phyloP scores from a whole-genome alignment of 2,797 vertebrate species.

The Gymnopithys bicolor region DNA sequence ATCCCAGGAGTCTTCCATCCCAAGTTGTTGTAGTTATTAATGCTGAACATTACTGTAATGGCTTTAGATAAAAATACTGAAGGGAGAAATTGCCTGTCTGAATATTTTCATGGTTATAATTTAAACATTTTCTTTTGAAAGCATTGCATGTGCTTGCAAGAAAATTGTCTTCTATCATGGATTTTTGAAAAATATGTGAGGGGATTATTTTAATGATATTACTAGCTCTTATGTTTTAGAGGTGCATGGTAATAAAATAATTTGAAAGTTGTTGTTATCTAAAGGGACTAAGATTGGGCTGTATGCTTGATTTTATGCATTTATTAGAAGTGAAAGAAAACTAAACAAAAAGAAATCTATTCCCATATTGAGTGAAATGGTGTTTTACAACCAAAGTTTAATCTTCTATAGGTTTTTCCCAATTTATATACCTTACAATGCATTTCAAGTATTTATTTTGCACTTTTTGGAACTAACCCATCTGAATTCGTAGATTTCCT shows the following conservation, averaged over 20 bases:
- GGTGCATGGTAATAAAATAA: not conserved
- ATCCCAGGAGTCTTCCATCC: not conserved
- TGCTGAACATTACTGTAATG: not conserved
- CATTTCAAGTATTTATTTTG: not conserved
- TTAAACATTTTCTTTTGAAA: not conserved
- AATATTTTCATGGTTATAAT: not conserved
- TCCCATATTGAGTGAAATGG: not conserved
- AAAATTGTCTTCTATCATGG: not conserved
- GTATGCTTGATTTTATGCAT: not conserved
- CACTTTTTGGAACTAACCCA: slow-evolving; percentile 10
- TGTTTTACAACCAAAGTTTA: not conserved
- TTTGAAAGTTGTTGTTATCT: not conserved
- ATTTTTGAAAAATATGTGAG: not conserved
- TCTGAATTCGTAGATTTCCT: slow-evolving; percentile 87
- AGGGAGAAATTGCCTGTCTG: not conserved
- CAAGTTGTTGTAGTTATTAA: not conserved
- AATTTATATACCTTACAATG: not conserved
- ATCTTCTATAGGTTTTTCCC: not conserved
- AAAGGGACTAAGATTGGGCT: not conserved
- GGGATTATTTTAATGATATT: not conserved
- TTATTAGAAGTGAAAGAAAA: not conserved
- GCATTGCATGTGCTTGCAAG: not conserved
- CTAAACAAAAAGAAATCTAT: not conserved
- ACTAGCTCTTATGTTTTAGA: not conserved
- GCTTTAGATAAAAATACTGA: not conserved